Conservation (phyloP, 1,140 invertebrate genomes). For the Dufourea novaeangliae region DNA sequence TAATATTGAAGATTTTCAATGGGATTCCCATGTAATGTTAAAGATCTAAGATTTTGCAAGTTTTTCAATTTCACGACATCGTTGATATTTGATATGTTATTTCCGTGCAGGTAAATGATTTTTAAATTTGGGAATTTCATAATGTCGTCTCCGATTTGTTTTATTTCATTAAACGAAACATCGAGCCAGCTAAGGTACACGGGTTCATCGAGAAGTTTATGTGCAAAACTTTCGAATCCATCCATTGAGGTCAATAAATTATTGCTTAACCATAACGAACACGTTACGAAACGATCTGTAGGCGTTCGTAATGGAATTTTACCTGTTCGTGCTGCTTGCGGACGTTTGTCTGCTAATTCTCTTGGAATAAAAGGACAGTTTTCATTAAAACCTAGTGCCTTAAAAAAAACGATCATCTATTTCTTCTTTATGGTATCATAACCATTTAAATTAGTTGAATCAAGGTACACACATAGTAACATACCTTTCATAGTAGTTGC, state of each 20-base stretch:
- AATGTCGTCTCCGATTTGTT: conserved; percentile 78
- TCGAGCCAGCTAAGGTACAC: conserved; percentile 81
- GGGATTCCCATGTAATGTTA: conserved; percentile 83
- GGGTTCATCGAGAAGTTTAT: conserved; percentile 76
- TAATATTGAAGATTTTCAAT: conserved; percentile 79
- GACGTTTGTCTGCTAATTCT: conserved; percentile 68
- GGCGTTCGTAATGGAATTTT: conserved; percentile 73
- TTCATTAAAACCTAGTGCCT: conserved; percentile 8
- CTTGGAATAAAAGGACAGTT: conserved; percentile 54
- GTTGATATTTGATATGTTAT: conserved; percentile 79
- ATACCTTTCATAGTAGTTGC: conserved; percentile 69
- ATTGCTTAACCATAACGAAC: conserved; percentile 82
- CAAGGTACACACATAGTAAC: conserved; percentile 4
- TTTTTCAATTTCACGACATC: conserved; percentile 76
- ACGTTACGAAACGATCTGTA: conserved; percentile 78
- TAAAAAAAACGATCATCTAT: neutral
- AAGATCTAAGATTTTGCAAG: conserved; percentile 76
- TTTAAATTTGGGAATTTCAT: conserved; percentile 73
- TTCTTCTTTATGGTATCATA: neutral
- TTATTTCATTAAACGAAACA: conserved; percentile 82
- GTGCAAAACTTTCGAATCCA: conserved; percentile 74
- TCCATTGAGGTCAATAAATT: conserved; percentile 78
- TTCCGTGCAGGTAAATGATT: conserved; percentile 82
- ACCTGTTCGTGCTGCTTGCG: conserved; percentile 71
- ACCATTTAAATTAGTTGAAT: neutral